Evolutionary conservation across 1,140 invertebrate species (phyloP).

Genomic region (Hyles euphorbiae): DNA sequence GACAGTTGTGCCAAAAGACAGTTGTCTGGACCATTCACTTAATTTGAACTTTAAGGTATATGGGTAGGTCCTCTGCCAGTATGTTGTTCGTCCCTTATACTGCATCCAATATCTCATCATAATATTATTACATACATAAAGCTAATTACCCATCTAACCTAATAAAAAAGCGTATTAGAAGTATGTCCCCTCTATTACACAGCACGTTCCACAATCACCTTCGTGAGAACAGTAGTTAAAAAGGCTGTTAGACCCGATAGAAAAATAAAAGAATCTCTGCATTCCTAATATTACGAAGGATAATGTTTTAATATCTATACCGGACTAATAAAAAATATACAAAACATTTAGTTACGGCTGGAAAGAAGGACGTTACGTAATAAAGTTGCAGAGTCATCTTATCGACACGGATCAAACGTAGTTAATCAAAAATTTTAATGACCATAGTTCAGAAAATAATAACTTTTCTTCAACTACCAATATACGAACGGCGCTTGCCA

Average conservation of each 20-base stretch:
- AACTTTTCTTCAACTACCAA: constrained; percentile 63
- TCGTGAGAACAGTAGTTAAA: constrained; percentile 14
- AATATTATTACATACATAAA: no score
- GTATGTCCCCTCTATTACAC: neutral
- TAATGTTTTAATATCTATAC: constrained; percentile 60
- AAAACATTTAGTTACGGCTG: constrained; percentile 65
- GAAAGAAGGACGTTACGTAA: constrained; percentile 53
- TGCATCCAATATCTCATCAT: no score
- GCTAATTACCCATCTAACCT: no score
- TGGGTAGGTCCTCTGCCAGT: no score
- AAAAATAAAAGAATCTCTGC: constrained; percentile 26
- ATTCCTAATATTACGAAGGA: constrained; percentile 42
- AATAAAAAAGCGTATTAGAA: no score
- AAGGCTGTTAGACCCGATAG: constrained; percentile 23
- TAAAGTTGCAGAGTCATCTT: constrained; percentile 62
- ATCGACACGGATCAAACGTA: constrained; percentile 70
- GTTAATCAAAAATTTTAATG: constrained; percentile 76
- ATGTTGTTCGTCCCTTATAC: no score
- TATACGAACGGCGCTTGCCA: constrained; percentile 27
- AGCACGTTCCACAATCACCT: neutral
- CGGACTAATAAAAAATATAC: constrained; percentile 52
- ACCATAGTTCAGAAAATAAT: constrained; percentile 75
- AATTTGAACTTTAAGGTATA: no score
- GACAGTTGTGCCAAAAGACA: no score
- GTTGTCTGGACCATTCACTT: no score